Base-by-base conservation (phyloP, 1,140 invertebrate species). In the Brachionus sp. region DNA sequence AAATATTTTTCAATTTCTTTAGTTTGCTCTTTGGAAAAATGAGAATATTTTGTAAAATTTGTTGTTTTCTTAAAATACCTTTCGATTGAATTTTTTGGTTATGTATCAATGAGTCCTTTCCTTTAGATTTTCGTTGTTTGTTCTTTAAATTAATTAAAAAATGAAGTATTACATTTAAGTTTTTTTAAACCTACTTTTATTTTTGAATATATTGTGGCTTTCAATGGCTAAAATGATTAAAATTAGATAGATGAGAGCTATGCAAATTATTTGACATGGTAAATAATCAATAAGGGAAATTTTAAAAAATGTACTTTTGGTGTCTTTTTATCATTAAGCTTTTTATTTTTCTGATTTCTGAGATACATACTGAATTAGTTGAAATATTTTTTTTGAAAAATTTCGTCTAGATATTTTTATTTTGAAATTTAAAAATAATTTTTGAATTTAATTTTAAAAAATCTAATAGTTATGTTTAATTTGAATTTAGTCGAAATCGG, bases 1-100 rank as follows among this genome's bases (percentile, higher is more conserved):
- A 75, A 75, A 75, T 75, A 75, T 50, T 46, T 75, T 75, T 75
- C 70, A 12, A 75, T 75, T 13, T 75, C 70, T 46, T 75, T 46
- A n/a, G 39, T 75, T 46, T 44, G 9, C 23, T 75, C 44, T 23
- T 39, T 23, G 29, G 7, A n/a, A 39, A 16, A 39, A 44, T 42
- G 4, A 70, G n/a, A 16, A 16, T n/a, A n/a, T 57, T 16, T n/a
- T 57, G 16, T 42, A 39, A 16, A 19, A 1, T 10, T 3, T 70
- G 42, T 23, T 19, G 16, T n/a, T 39, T 29, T 29, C 29, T 29
- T 0, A 39, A 37, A 33, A 3, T 66, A 70, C 66, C 37, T 39
- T 44, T 64, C 5, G 62, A 42, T 25, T 23, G 33, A 9, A 16
- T 23, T 35, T 16, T 1, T 70, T 35, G 66, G 16, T 39, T 33